Conservation (phyloP, 53 echinoderm and acorn worm species). For the Patiria pectinifera region DNA sequence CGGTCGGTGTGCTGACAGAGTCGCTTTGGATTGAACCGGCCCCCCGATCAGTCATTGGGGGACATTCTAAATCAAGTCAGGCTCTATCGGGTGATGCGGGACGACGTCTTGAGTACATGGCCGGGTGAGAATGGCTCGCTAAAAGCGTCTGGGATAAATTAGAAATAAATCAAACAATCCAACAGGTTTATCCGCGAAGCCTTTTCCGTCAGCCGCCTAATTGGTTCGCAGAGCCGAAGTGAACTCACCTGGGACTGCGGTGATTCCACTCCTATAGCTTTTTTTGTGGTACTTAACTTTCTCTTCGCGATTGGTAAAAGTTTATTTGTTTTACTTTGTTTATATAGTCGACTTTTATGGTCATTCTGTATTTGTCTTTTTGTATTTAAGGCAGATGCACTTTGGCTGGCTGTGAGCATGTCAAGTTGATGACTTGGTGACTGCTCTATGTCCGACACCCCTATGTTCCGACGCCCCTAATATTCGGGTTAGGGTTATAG, state of each 20-base stretch:
- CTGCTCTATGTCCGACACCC: too few species aligned
- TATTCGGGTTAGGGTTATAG: too few species aligned
- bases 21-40: background rate
- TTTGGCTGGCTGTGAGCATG: too few species aligned
- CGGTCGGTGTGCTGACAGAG: slow-evolving; percentile 32
- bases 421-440: too few species aligned
- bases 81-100: background rate
- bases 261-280: background rate
- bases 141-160: background rate
- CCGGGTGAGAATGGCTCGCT: background rate
- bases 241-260: background rate
- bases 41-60: background rate
- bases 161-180: background rate
- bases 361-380: too few species aligned
- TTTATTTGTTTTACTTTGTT: too few species aligned
- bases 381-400: too few species aligned
- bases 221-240: background rate
- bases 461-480: too few species aligned
- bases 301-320: too few species aligned
- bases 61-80: slow-evolving; percentile 22
- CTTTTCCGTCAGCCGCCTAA: background rate
- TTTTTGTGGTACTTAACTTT: too few species aligned
- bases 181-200: background rate
- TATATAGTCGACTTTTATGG: too few species aligned
- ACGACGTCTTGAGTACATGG: slow-evolving; percentile 26